Evolutionary conservation across 2,888 invertebrate genomes (phyloP), one percentile per base, ranked within the genome.

Genomic region (Rhagium mordax): DNA sequence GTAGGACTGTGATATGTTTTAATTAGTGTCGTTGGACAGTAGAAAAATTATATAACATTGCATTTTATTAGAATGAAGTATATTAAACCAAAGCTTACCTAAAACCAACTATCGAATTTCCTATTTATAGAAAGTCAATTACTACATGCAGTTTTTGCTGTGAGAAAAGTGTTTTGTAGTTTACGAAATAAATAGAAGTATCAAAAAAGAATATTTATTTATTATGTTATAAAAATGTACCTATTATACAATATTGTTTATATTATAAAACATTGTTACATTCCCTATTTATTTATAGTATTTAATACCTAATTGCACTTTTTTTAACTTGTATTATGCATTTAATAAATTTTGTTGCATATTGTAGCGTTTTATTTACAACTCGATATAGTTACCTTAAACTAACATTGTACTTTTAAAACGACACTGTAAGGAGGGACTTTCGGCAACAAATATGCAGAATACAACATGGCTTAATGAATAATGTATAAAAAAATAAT

Each of bases 231-330:
- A 62, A 70, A 51, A 62, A 64, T 67, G 67, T 67, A 67, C 69
- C 69, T 69, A 69, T 61, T 69, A 67, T 67, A 67, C 57, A 67
- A 21, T 77, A 65, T 70, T 60, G 65, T 70, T 67, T 64, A 67
- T 62, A 70, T 72, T 72, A 59, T 62, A 72, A 74, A 76, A 74
- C 74, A 79, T 81, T 81, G 81, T 83, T 84, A 82, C 84, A 84
- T 84, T 84, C 84, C 83, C 80, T 81, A 79, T 81, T 83, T 80
- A 81, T 79, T 79, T 81, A 80, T 78, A 79, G 76, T 79, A 78
- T 80, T 76, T 72, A 78, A 67, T 47, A 57, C 55, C 60, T 81
- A 82, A 83, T 81, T 80, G 82, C 84, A 84, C 83, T 81, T 83
- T 81, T n/a, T 62, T 59, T 41, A 64, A 64, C 27, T 76, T 78